Percentiles rank a stretch among this genome's conserved stretches.
Conservation (phyloP, 2,113 vertebrate species). For the Psephotus haematonotus region DNA sequence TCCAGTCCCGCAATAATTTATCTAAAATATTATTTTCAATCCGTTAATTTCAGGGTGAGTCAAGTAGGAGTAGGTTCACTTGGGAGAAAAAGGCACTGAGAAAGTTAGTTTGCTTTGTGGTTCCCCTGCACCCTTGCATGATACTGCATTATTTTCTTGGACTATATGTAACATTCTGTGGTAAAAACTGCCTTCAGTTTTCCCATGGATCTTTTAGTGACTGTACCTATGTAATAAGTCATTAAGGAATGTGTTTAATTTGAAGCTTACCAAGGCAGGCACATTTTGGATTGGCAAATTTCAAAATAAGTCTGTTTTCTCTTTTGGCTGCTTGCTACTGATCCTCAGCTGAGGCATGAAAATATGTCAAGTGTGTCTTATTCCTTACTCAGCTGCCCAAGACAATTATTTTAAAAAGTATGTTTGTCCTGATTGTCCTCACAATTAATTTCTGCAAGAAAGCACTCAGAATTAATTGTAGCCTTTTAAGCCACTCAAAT, state of each 20-base stretch:
- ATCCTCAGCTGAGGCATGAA: not conserved
- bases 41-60: not conserved
- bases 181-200: not conserved
- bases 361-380: not conserved
- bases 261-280: not conserved
- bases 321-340: not conserved
- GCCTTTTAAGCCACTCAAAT: not conserved
- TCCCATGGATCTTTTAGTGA: not conserved
- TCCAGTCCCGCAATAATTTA: not conserved
- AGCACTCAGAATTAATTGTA: slow-evolving; percentile 40
- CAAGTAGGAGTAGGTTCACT: not conserved
- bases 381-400: not conserved
- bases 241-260: slow-evolving; percentile 45
- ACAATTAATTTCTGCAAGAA: slow-evolving; percentile 38
- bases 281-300: not conserved
- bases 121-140: rapidly evolving
- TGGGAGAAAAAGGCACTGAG: not conserved
- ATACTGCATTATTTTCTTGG: not conserved
- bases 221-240: not conserved
- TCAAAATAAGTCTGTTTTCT: slow-evolving; percentile 24
- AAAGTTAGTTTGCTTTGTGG: not conserved
- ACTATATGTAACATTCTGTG: not conserved
- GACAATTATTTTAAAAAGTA: not conserved
- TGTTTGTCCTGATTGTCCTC: not conserved
- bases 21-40: not conserved